Evolutionary conservation across 2,113 vertebrate species (phyloP).

Genomic region (Falcunculus frontatus): DNA sequence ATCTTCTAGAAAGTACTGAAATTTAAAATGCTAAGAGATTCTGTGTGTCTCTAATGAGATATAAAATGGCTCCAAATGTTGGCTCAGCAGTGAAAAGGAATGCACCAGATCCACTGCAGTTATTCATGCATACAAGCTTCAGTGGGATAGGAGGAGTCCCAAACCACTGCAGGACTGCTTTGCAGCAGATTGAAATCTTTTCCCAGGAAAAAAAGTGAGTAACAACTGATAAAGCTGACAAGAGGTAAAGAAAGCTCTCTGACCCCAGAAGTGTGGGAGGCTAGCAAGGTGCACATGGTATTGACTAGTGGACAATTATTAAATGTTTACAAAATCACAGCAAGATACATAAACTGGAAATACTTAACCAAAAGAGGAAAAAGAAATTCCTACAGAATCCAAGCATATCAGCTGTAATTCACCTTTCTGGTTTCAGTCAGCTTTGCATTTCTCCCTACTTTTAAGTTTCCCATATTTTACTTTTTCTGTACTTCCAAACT

Average conservation of each 20-base stretch:
- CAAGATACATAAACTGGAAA: neutral
- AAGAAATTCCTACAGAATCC: neutral
- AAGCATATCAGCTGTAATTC: neutral
- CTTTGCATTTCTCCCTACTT: neutral
- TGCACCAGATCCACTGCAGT: neutral
- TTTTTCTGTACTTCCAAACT: neutral
- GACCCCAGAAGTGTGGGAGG: neutral
- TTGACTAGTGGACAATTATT: neutral
- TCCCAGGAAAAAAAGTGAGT: neutral
- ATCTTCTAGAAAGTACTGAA: neutral
- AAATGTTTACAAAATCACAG: neutral
- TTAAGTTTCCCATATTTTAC: neutral
- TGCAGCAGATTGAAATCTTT: neutral
- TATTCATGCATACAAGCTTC: neutral
- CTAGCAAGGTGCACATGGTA: neutral
- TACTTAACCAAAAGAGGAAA: neutral
- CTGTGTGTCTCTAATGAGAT: neutral
- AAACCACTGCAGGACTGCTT: neutral
- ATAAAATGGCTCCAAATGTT: neutral
- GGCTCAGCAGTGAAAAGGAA: neutral
- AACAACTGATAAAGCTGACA: neutral
- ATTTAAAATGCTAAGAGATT: neutral
- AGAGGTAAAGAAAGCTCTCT: neutral
- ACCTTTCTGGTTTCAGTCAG: neutral
- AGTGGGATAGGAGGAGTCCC: neutral